Percentiles rank a stretch among this genome's conserved stretches.
Conservation (phyloP, 2,113 vertebrate genomes). For the Ctenodactylus gundi region DNA sequence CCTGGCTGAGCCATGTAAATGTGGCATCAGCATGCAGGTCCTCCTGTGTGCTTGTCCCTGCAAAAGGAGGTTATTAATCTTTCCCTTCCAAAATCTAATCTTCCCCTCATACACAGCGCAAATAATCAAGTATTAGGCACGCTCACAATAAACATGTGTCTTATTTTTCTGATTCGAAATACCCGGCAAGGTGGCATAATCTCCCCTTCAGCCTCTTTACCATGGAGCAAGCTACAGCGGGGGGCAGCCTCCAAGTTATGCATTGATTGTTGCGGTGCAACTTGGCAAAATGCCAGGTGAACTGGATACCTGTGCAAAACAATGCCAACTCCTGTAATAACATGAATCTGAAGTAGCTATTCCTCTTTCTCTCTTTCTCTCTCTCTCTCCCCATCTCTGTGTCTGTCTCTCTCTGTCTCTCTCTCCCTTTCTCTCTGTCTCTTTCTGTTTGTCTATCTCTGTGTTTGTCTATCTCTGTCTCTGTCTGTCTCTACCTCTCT, state of each 20-base stretch:
- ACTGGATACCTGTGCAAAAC: neutral
- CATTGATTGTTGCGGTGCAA: neutral
- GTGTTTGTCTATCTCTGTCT: no score
- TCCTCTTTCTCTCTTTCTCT: neutral
- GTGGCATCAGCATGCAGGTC: neutral
- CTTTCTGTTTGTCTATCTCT: no score
- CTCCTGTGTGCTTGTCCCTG: neutral
- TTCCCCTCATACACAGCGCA: neutral
- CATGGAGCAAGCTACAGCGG: no score
- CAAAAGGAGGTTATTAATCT: neutral
- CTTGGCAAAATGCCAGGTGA: neutral
- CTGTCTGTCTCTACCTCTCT: neutral
- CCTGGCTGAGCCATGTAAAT: neutral
- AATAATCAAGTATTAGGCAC: neutral
- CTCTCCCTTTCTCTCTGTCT: neutral
- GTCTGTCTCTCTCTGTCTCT: neutral
- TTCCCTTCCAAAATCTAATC: neutral
- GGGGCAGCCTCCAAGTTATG: no score
- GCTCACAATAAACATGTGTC: neutral
- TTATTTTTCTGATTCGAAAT: conserved; percentile 32
- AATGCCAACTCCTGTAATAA: neutral
- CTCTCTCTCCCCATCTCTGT: accelerated
- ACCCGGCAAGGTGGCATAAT: neutral
- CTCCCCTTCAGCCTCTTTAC: neutral
- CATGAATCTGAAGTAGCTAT: neutral